A percentile compares a stretch with the other conserved stretches of the same genome.
Evolutionary conservation across 2,113 vertebrate species (phyloP).

Genomic region (Phocoena sinus): DNA sequence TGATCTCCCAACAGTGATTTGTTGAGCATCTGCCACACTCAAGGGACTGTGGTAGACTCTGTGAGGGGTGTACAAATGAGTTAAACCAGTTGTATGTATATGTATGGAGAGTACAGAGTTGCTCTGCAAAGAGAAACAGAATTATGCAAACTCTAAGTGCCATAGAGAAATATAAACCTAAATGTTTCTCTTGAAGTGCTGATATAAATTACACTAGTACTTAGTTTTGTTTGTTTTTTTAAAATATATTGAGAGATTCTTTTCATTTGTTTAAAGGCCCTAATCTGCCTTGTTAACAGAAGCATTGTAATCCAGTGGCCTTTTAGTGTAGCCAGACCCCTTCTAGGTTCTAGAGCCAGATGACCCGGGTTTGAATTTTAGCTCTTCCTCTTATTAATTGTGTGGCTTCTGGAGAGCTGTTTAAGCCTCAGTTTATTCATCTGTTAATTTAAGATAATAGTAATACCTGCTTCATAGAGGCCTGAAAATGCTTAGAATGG

Average conservation of each 20-base stretch:
- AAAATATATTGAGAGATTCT: neutral
- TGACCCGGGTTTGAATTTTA: neutral
- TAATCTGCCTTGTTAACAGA: neutral
- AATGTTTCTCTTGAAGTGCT: neutral
- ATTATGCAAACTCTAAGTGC: neutral
- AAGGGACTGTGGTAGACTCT: neutral
- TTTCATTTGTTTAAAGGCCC: constrained; percentile 1
- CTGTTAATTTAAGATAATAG: constrained; percentile 16
- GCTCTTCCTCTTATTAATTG: neutral
- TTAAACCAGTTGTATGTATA: neutral
- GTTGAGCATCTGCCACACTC: neutral
- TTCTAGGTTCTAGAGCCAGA: neutral
- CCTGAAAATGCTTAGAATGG: neutral
- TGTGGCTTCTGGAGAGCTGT: neutral
- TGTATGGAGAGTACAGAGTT: neutral
- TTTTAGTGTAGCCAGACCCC: neutral
- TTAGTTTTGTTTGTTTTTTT: neutral
- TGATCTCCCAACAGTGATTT: neutral
- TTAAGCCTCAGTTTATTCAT: neutral
- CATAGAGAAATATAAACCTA: neutral
- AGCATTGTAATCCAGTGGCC: neutral
- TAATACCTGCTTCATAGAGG: neutral
- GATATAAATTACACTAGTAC: neutral
- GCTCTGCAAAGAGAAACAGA: neutral
- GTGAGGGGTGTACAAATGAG: neutral